Base-by-base conservation (phyloP, 2,888 invertebrate genomes). In the Rosalia funebris region DNA sequence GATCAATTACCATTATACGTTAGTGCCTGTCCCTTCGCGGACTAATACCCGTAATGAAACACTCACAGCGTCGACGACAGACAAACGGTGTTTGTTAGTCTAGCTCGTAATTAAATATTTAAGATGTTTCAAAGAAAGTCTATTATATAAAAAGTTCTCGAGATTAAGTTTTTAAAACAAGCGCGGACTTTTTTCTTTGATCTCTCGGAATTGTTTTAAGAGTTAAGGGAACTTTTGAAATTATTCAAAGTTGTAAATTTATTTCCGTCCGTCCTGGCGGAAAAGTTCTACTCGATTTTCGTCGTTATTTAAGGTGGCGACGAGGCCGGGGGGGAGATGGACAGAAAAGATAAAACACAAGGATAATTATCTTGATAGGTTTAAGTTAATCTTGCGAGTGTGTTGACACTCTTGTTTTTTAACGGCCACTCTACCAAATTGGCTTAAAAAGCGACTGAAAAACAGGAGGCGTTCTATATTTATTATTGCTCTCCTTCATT, bases 341-440 rank as follows among this genome's bases (percentile, higher is more conserved):
- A 34, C n/a, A n/a, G n/a, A n/a, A n/a, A n/a, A 37, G 47, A 25
- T 42, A 42, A 42, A 31, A 56, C 39, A 42, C 36, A 11, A 31
- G 14, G 59, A 68, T 70, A 66, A 70, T 70, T 68, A 70, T 69
- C 67, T 64, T 66, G 68, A 70, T 68, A 66, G 67, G 57, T 63
- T 63, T 62, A 60, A 66, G 66, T 70, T 70, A 68, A 67, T 70
- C 69, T 66, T 55, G 63, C 60, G 63, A 65, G 63, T 66, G 62
- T 57, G 62, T 59, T 63, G 59, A 63, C 62, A 63, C 56, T 47
- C 59, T 53, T 53, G 58, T 64, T 60, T 64, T 61, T 61, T 53
- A 57, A 57, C 41, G 44, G 53, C 63, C 55, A 58, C 64, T 58
- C 53, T 46, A 42, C 47, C 53, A 59, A 63, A 59, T 63, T 59